These are phyloP conservation scores for Drosophila virilis DNA, from an alignment of 1,140 invertebrate genomes.

Conservation along the genomic window DNA sequence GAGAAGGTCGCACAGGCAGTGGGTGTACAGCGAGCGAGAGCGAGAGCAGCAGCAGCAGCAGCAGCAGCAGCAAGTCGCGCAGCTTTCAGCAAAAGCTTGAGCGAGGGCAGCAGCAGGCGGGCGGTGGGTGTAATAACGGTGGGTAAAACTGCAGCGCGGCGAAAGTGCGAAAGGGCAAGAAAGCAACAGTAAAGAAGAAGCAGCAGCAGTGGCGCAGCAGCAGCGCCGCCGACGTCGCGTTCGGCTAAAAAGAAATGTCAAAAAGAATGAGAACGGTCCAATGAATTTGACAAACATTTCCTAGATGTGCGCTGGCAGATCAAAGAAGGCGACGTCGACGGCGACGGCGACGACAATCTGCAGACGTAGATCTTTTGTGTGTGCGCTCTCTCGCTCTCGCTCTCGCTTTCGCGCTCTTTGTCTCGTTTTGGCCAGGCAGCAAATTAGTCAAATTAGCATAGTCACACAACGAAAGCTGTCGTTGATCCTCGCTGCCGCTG, in stretches of 20 bases:
- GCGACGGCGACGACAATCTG: slow-evolving; percentile 29
- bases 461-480: slow-evolving; percentile 43
- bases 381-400: slow-evolving; percentile 7
- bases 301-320: slow-evolving; percentile 83
- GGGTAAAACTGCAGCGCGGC: slow-evolving; percentile 3
- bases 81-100: background rate
- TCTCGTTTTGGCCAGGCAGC: slow-evolving; percentile 15
- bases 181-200: slow-evolving; percentile 4
- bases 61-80: background rate
- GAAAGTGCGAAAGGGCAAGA: slow-evolving; percentile 12
- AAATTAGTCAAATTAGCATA: slow-evolving; percentile 78
- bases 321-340: slow-evolving; percentile 65
- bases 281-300: slow-evolving; percentile 84
- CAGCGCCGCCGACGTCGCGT: slow-evolving; percentile 13
- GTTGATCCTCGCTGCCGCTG: slow-evolving; percentile 30
- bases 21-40: slow-evolving; percentile 10
- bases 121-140: background rate
- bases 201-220: slow-evolving; percentile 18
- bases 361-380: slow-evolving; percentile 21
- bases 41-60: background rate
- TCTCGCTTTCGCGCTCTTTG: background rate
- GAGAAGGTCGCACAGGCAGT: slow-evolving; percentile 21
- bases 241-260: slow-evolving; percentile 80
- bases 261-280: slow-evolving; percentile 83
- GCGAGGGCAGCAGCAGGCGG: background rate